These are phyloP conservation scores for Drosophila kepulauana DNA, from an alignment of 1,140 invertebrate species.

Conservation along the genomic window DNA sequence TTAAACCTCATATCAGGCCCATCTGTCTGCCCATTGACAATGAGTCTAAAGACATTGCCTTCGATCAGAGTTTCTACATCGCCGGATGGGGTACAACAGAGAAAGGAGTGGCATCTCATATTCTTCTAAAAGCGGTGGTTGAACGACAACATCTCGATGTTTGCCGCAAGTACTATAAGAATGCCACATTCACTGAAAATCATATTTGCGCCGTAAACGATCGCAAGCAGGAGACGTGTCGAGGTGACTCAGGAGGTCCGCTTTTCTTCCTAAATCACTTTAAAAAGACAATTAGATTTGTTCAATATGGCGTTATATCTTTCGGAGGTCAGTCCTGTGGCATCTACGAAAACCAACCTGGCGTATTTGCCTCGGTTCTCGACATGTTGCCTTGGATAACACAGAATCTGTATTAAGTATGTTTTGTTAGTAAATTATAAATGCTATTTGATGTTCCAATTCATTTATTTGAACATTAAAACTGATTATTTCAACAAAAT, in stretches of 20 bases:
- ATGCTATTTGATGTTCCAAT: no score
- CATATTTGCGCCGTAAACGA: slow-evolving; percentile 89
- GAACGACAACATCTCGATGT: slow-evolving; percentile 37
- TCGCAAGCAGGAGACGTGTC: slow-evolving; percentile 88
- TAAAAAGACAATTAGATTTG: not conserved
- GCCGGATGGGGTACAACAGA: slow-evolving; percentile 77
- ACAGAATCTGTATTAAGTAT: slow-evolving; percentile 59
- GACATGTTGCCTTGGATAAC: slow-evolving; percentile 83
- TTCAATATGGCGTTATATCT: slow-evolving; percentile 76
- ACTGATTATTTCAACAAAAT: no score
- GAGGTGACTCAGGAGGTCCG: slow-evolving; percentile 92
- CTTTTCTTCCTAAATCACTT: slow-evolving; percentile 76
- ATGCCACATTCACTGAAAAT: slow-evolving; percentile 69
- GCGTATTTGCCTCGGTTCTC: slow-evolving; percentile 75
- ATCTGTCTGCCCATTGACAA: slow-evolving; percentile 72
- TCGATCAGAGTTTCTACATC: slow-evolving; percentile 64
- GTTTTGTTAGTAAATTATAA: no score
- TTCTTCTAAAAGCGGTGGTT: slow-evolving; percentile 54
- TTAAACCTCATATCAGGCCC: slow-evolving; percentile 66
- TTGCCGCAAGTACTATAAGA: slow-evolving; percentile 54
- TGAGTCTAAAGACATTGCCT: slow-evolving; percentile 27
- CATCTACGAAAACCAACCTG: slow-evolving; percentile 50
- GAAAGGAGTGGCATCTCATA: slow-evolving; percentile 1
- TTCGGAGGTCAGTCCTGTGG: slow-evolving; percentile 65
- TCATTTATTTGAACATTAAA: no score